These are phyloP conservation scores for Gallinago undulata DNA, from an alignment of 2,113 vertebrate species.

Conservation along the genomic window DNA sequence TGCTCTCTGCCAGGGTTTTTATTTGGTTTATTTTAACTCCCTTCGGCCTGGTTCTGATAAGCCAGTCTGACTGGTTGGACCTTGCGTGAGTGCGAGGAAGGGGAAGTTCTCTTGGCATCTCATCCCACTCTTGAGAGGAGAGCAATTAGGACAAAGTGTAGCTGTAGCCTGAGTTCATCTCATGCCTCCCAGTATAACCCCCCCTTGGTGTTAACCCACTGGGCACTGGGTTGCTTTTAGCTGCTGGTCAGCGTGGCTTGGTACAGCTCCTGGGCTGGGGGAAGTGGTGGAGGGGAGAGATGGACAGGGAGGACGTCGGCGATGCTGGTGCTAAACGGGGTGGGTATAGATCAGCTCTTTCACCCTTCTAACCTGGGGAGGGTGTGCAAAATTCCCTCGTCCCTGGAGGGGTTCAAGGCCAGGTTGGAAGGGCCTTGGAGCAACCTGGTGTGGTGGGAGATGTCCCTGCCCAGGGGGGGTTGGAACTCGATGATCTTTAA, in stretches of 20 bases:
- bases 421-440: no score
- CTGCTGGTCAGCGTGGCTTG: fast-evolving
- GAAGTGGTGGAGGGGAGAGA: background rate
- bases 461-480: no score
- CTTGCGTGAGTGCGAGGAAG: conserved; percentile 68
- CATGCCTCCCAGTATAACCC: background rate
- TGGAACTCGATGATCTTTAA: no score
- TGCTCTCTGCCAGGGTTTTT: conserved; percentile 78
- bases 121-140: conserved; percentile 24
- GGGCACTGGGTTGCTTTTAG: background rate
- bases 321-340: fast-evolving
- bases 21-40: conserved; percentile 66
- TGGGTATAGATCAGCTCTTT: fast-evolving
- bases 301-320: background rate
- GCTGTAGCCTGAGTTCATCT: background rate
- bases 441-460: no score
- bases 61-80: conserved; percentile 78
- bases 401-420: no score
- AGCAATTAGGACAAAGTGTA: conserved; percentile 54
- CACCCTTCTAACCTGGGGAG: no score
- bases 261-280: background rate
- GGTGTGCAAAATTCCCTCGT: no score
- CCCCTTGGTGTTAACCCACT: background rate
- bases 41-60: conserved; percentile 70
- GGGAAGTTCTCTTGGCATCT: conserved; percentile 42